Base-by-base conservation (phyloP, 2,888 invertebrate species). In the Chloroclystis v-ata region DNA sequence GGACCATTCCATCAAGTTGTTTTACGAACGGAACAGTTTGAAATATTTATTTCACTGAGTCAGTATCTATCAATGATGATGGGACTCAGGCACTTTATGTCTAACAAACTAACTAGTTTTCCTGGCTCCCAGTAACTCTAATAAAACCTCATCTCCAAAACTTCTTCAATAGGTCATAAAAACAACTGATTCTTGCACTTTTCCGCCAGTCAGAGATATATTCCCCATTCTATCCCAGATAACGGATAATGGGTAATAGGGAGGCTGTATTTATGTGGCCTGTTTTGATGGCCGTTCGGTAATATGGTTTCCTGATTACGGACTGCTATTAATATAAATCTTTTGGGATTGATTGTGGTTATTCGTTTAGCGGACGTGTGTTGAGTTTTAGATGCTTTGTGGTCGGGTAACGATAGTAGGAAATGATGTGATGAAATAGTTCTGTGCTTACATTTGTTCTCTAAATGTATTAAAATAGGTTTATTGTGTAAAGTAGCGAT, bases 211-310 rank as follows among this genome's bases (percentile, higher is more conserved):
- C 28, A 14, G 16, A 11, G 11, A 9, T 29, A 28, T 29, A 38
- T 28, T 10, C 6, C 11, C 16, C 16, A 9, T 20, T 35, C 20
- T 25, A 26, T 37, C 35, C 10, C 24, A 20, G 26, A 37, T 24
- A 37, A 33, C 33, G 33, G 20, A 45, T 45, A 28, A 33, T 26
- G 33, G 33, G 35, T 28, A 40, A 44, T 35, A 24, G 35, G 24
- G 25, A 46, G 33, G 42, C 32, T 45, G 26, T 50, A 48, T 54
- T 54, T 51, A 51, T 43, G 43, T 43, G 12, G 16, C 30, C 30
- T 44, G 13, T 37, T 43, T 43, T 48, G 48, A 48, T 48, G 39
- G 48, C 35, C 40, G 29, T 37, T 26, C 24, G 47, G 39, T 38
- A 47, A 43, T 48, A 32, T 14, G 39, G 41, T 41, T 48, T 48